These are phyloP conservation scores for Scrobipalpa costella DNA, from an alignment of 2,888 invertebrate species.

Conservation along the genomic window DNA sequence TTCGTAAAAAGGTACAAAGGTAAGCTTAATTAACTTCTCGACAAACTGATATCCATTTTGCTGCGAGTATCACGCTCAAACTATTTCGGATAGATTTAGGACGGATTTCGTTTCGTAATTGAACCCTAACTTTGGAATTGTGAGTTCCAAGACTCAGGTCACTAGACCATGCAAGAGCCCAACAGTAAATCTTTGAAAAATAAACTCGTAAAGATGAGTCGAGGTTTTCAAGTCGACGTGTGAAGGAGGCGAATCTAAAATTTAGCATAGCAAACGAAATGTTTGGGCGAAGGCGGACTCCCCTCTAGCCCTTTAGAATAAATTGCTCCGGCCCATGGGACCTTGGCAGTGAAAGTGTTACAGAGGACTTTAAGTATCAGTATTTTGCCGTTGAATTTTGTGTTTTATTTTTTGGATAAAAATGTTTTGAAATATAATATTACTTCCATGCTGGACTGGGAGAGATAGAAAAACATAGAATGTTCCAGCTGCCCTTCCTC, in stretches of 20 bases:
- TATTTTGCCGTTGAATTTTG: too few species aligned
- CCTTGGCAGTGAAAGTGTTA: constrained; percentile 17
- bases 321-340: neutral
- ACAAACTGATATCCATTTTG: too few species aligned
- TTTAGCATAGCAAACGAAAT: constrained; percentile 40
- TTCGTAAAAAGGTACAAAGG: too few species aligned
- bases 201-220: constrained; percentile 20
- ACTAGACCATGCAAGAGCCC: neutral
- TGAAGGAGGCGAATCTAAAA: constrained; percentile 36
- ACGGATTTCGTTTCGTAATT: too few species aligned
- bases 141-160: neutral
- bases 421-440: too few species aligned
- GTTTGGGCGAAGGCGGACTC: constrained; percentile 33
- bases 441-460: too few species aligned
- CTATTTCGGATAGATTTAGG: too few species aligned
- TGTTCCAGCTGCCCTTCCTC: too few species aligned
- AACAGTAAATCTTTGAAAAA: neutral
- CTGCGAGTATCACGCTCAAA: too few species aligned
- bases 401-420: neutral
- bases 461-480: too few species aligned
- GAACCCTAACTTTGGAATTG: too few species aligned
- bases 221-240: constrained; percentile 27
- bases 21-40: too few species aligned
- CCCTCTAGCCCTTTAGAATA: neutral
- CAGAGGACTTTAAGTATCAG: neutral